phyloP scores from a whole-genome alignment of 2,797 vertebrate genomes.

The Acipenser transmontanus region DNA sequence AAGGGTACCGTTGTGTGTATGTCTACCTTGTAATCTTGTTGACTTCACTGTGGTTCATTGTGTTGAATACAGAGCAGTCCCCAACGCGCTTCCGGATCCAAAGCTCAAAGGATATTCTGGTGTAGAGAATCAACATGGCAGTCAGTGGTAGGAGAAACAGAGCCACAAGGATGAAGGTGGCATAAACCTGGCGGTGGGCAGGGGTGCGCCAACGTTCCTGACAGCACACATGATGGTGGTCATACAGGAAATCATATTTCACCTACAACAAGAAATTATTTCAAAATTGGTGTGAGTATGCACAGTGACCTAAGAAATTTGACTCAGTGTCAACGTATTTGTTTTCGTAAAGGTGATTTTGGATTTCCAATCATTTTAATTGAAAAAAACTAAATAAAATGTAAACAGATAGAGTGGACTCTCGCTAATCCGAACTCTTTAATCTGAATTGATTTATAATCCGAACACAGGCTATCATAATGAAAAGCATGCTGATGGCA shows the following conservation, averaged over 20 bases:
- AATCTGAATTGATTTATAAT: too few relatives aligned
- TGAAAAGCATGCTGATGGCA: too few relatives aligned
- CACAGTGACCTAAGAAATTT: neutral
- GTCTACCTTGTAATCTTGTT: slow-evolving; percentile 66
- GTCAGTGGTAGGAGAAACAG: slow-evolving; percentile 70
- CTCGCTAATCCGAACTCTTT: too few relatives aligned
- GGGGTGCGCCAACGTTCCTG: slow-evolving; percentile 65
- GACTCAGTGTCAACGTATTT: too few relatives aligned
- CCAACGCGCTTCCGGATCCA: slow-evolving; percentile 75
- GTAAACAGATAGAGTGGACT: too few relatives aligned
- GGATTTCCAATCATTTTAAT: too few relatives aligned
- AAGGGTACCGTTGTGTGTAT: neutral
- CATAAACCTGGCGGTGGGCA: slow-evolving; percentile 58
- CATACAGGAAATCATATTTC: slow-evolving; percentile 77
- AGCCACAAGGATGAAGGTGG: slow-evolving; percentile 75
- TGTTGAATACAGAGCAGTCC: slow-evolving; percentile 62
- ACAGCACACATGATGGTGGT: slow-evolving; percentile 71
- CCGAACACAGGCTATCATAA: too few relatives aligned
- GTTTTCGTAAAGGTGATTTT: too few relatives aligned
- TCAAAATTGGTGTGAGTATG: too few relatives aligned
- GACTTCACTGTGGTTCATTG: slow-evolving; percentile 71
- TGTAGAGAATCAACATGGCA: slow-evolving; percentile 70
- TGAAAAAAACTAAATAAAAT: too few relatives aligned
- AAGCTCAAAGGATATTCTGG: slow-evolving; percentile 63
- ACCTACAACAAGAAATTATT: slow-evolving; percentile 44